A percentile compares a stretch with the other conserved stretches of the same genome.
Evolutionary conservation across 2,888 invertebrate genomes (phyloP).

Genomic region (Tanaodytes sp.): DNA sequence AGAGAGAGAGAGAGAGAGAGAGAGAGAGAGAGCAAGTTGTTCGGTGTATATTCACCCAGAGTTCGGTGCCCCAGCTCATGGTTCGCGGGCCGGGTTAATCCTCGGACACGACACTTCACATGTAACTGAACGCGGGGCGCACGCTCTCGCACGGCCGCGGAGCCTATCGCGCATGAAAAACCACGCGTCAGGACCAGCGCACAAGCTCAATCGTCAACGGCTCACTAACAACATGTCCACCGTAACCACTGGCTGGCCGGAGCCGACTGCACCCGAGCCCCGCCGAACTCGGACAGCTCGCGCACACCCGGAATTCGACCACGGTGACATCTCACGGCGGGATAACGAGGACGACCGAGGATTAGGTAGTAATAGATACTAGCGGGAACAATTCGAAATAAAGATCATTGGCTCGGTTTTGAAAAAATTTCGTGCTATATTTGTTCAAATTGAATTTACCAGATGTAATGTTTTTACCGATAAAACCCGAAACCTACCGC

Average conservation of each 20-base stretch:
- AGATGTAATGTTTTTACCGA: no score
- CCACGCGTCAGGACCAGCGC: conserved; percentile 64
- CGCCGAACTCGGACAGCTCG: conserved; percentile 56
- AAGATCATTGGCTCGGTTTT: no score
- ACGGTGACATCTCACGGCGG: background rate
- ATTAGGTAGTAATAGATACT: no score
- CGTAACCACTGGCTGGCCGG: conserved; percentile 70
- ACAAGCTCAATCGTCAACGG: no score
- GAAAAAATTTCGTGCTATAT: no score
- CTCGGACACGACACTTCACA: conserved; percentile 65
- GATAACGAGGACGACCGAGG: no score
- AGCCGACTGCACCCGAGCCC: conserved; percentile 61
- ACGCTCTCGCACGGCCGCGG: conserved; percentile 48
- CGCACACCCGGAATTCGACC: conserved; percentile 64
- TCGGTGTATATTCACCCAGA: conserved; percentile 70
- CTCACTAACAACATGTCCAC: conserved; percentile 67
- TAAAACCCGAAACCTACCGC: no score
- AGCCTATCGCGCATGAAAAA: conserved; percentile 56
- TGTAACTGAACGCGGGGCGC: conserved; percentile 58
- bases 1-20: conserved; percentile 17
- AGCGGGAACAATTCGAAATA: no score
- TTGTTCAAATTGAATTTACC: no score
- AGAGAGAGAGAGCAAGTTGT: background rate
- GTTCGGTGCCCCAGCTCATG: conserved; percentile 74
- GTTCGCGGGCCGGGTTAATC: conserved; percentile 67